Evolutionary conservation across 2,888 invertebrate species (phyloP), one percentile per base, ranked within the genome.

Genomic region (Apodemia hepburni): DNA sequence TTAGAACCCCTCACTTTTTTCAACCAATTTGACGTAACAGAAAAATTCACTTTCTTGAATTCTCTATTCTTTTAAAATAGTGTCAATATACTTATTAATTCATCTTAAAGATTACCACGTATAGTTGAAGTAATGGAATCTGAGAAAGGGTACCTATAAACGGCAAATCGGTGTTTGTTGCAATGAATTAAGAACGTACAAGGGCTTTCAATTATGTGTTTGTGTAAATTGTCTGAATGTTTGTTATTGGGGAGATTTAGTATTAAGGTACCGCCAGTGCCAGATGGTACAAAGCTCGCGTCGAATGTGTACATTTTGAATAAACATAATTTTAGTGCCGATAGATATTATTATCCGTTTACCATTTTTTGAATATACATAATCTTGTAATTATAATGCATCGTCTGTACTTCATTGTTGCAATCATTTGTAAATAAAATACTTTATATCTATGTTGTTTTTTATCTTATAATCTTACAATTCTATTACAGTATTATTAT

Each of bases 351-450:
- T 51, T 89, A 89, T 85, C 82, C 76, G 85, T 85, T 87, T 87
- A 84, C 86, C 87, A 87, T 90, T 85, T 85, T 87, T 89, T 84
- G 84, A 82, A 87, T 85, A 87, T 77, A 78, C 77, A 76, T 88
- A 88, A 86, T 91, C 88, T 74, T 91, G 90, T 90, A 89, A 90
- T 87, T 90, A 90, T 85, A 89, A 84, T 84, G 89, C 90, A 89
- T 90, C 85, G 86, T 88, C 90, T 90, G 85, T 91, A 91, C 78
- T 87, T 87, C 88, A 90, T 88, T 92, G 92, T 92, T 92, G 92
- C 92, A 87, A 92, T 90, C 92, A 92, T 92, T 92, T 92, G 92
- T 92, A 92, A 92, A 92, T 92, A 92, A 92, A 92, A 87, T 74
- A 74, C 71, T 74, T 72, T 73, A 73, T 74, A 74, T 73, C 69